Conservation (phyloP, 2,888 invertebrate species). For the Pandemis cinnamomeana region DNA sequence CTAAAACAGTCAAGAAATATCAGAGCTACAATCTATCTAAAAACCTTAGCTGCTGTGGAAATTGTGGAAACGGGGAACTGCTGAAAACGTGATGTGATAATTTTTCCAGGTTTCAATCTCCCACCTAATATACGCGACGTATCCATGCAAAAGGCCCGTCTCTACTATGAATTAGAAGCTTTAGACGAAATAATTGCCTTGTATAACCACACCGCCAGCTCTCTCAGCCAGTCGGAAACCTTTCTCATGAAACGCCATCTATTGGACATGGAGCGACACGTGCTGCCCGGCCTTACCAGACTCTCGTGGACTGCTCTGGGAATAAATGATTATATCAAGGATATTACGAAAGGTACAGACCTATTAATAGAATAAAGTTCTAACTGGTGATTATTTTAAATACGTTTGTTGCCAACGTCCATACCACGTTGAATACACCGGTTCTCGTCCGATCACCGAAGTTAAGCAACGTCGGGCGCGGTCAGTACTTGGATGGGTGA, state of each 20-base stretch:
- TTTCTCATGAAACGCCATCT: conserved; percentile 88
- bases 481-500: conserved; percentile 52
- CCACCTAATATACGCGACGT: conserved; percentile 81
- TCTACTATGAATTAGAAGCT: conserved; percentile 87
- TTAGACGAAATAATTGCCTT: conserved; percentile 84
- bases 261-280: conserved; percentile 88
- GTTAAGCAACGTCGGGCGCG: conserved; percentile 50
- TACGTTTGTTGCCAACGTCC: conserved; percentile 41
- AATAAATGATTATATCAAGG: conserved; percentile 88
- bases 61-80: neutral
- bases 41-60: neutral
- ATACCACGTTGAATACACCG: conserved; percentile 50
- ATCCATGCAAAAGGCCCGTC: conserved; percentile 85
- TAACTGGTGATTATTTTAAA: too few species aligned
- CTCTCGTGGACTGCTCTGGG: conserved; percentile 95
- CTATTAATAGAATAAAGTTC: neutral
- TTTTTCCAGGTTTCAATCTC: conserved; percentile 67
- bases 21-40: too few species aligned
- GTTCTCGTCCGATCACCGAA: conserved; percentile 53
- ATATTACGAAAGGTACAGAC: conserved; percentile 72
- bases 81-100: neutral
- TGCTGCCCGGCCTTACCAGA: conserved; percentile 92
- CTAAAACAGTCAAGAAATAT: too few species aligned
- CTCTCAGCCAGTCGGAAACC: conserved; percentile 89
- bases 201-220: conserved; percentile 87